phyloP scores from a whole-genome alignment of 2,888 invertebrate genomes.

The Toxonevra muliebris region DNA sequence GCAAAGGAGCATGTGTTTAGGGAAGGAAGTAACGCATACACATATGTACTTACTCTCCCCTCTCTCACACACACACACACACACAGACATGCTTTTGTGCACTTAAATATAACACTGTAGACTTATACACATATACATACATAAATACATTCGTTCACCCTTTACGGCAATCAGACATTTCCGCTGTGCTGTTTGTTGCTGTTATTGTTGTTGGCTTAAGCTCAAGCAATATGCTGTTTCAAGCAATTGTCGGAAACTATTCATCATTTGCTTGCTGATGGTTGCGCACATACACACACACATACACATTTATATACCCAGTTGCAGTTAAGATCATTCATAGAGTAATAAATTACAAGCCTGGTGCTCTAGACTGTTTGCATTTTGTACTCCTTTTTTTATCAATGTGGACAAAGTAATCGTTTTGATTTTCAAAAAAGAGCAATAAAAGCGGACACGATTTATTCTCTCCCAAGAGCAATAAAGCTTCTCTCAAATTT shows the following conservation, averaged over 20 bases:
- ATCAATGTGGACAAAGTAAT: no score
- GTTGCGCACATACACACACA: background rate
- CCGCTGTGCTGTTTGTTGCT: background rate
- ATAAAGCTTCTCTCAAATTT: no score
- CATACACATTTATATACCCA: no score
- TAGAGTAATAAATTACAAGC: no score
- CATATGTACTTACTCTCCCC: background rate
- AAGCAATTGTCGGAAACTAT: constrained; percentile 9
- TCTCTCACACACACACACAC: background rate
- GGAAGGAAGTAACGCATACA: constrained; percentile 36
- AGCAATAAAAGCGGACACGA: no score
- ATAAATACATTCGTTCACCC: background rate
- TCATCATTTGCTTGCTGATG: background rate
- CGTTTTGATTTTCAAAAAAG: no score
- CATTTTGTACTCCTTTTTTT: no score
- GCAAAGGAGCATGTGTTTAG: constrained; percentile 26
- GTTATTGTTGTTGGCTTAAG: background rate
- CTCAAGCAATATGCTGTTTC: background rate
- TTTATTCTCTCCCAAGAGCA: no score
- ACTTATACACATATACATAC: background rate
- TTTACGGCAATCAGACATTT: background rate
- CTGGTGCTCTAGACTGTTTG: no score
- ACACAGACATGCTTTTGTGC: background rate
- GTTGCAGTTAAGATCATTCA: no score
- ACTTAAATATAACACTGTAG: no score